Evolutionary conservation across 2,797 vertebrate species (phyloP).

Genomic region (Pempheris klunzingeri): DNA sequence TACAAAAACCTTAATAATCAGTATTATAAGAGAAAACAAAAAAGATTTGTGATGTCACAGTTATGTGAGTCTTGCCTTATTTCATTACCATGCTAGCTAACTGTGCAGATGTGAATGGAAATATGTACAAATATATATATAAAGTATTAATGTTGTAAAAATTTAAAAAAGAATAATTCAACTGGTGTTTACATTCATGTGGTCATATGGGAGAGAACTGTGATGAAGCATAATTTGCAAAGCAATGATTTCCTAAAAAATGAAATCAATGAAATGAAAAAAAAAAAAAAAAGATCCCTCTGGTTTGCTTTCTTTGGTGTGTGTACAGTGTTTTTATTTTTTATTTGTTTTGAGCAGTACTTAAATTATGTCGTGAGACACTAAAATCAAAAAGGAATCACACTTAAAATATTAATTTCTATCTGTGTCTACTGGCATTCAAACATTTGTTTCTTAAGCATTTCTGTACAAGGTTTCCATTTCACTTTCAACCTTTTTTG

Average conservation of each 20-base stretch:
- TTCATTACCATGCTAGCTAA: conserved; percentile 92
- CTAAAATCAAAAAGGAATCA: conserved; percentile 96
- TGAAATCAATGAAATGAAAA: conserved; percentile 65
- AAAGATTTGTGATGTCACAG: conserved; percentile 87
- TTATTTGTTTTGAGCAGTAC: conserved; percentile 87
- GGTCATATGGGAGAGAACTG: conserved; percentile 91
- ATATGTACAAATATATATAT: conserved; percentile 90
- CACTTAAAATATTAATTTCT: conserved; percentile 88
- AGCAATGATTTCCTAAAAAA: conserved; percentile 92
- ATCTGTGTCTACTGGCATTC: conserved; percentile 86
- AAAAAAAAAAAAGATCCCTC: conserved; percentile 83
- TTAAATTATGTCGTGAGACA: conserved; percentile 99
- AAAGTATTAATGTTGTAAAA: conserved; percentile 94
- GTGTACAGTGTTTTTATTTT: conserved; percentile 90
- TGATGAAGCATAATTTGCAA: conserved; percentile 89
- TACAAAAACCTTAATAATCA: conserved; percentile 86
- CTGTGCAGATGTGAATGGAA: conserved; percentile 92
- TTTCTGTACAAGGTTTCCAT: conserved; percentile 87
- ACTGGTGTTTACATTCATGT: conserved; percentile 98
- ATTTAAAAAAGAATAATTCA: conserved; percentile 85
- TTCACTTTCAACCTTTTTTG: conserved; percentile 78
- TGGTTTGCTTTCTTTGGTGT: conserved; percentile 88
- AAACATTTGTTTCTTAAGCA: conserved; percentile 88
- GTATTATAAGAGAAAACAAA: conserved; percentile 88
- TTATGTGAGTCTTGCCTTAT: conserved; percentile 95